Conservation (phyloP, 2,113 vertebrate species). For the Tinamus guttatus region DNA sequence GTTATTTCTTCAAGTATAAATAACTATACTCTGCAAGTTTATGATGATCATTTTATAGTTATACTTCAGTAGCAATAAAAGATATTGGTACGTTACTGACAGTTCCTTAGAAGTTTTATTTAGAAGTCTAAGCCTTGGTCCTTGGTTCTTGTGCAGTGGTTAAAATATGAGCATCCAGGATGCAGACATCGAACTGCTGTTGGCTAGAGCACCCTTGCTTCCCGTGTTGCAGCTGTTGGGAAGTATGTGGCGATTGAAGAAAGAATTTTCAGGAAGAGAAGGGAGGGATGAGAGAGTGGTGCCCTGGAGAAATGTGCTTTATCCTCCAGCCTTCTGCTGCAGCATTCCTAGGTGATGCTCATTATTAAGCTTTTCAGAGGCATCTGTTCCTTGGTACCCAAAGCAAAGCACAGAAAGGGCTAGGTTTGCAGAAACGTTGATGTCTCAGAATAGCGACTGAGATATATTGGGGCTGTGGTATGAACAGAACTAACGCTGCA, state of each 20-base stretch:
- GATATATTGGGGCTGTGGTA: not conserved
- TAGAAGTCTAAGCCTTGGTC: not conserved
- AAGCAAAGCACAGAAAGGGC: not conserved
- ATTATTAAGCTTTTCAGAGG: not conserved
- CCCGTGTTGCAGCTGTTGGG: not conserved
- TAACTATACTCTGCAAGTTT: not conserved
- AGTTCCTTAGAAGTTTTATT: not conserved
- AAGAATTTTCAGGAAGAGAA: not conserved
- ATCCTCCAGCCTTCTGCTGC: not conserved
- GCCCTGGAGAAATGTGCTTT: not conserved
- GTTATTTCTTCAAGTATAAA: not conserved
- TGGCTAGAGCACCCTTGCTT: not conserved
- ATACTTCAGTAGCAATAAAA: not conserved
- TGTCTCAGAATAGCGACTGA: not conserved
- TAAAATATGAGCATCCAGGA: not conserved
- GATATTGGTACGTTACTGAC: not conserved
- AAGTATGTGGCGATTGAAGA: not conserved
- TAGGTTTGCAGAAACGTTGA: rapidly evolving
- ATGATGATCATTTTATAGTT: not conserved
- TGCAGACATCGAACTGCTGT: not conserved
- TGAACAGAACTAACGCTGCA: not conserved
- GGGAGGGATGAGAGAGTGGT: not conserved
- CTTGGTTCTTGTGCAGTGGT: not conserved
- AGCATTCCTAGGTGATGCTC: not conserved
- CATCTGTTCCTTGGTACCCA: not conserved